Base-by-base conservation (phyloP, 2,888 invertebrate species). In the Encarsia formosa region DNA sequence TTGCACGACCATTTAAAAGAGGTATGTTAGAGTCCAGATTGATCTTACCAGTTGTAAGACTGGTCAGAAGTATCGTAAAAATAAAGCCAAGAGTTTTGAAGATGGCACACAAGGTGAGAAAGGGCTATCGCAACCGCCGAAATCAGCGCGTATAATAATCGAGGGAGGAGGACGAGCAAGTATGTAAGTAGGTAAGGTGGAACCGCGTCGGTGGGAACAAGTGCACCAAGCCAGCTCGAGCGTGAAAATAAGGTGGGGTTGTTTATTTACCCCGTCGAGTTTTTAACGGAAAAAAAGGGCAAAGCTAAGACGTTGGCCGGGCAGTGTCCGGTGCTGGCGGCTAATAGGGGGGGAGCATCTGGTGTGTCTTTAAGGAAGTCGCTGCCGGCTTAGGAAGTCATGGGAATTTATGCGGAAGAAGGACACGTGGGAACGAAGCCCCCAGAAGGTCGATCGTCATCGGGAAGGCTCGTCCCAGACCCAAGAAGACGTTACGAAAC, bases 351-450 rank as follows among this genome's bases (percentile, higher is more conserved):
- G n/a, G 16, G n/a, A 35, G 13, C 9, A 35, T 34, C 6, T 31
- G 22, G 13, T 9, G 34, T 16, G 23, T 22, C 31, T 59, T 54
- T 52, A 54, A 56, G 56, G 56, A 52, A 56, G 56, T 56, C 46
- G 47, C 46, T 54, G 46, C 42, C 50, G 49, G 54, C 45, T 51
- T 61, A 71, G 73, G 73, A 73, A 73, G 71, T 71, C 65, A n/a
- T n/a, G n/a, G n/a, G n/a, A n/a, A n/a, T 1, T 39, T 15, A 20
- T 19, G 5, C 19, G 19, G 9, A 37, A 24, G 40, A 23, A 24
- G 24, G 15, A 11, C 65, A 68, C 39, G 73, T 73, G 73, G 73
- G 73, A 73, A 73, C 67, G 66, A 57, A n/a, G n/a, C n/a, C n/a
- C n/a, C n/a, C n/a, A n/a, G n/a, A n/a, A n/a, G n/a, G n/a, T n/a